Evolutionary conservation across 2,797 vertebrate species (phyloP).

Genomic region (Bradypodion ventrale): DNA sequence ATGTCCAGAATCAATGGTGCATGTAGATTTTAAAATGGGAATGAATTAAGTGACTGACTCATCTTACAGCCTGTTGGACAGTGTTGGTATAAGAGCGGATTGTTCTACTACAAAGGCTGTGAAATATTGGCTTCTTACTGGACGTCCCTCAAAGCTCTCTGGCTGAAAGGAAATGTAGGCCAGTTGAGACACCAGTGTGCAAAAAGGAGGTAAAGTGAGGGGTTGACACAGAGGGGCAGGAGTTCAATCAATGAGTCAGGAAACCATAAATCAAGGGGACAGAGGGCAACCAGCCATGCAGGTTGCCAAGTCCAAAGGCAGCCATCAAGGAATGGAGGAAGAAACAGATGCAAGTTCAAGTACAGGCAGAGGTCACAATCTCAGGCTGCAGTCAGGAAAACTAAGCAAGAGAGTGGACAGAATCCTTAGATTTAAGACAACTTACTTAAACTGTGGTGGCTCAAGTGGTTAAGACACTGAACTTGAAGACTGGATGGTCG

Average conservation of each 20-base stretch:
- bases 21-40: background rate
- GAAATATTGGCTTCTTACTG: background rate
- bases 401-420: background rate
- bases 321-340: background rate
- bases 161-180: background rate
- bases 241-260: background rate
- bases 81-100: background rate
- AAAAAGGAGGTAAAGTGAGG: background rate
- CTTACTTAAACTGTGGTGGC: background rate
- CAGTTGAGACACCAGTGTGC: background rate
- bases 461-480: too few species aligned
- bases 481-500: too few species aligned
- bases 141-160: background rate
- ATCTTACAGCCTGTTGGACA: constrained; percentile 21
- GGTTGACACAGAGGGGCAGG: background rate
- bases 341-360: background rate
- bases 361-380: background rate
- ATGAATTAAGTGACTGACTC: constrained; percentile 22
- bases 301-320: background rate
- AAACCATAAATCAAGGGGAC: background rate
- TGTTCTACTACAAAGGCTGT: background rate
- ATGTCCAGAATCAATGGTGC: background rate
- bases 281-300: background rate
- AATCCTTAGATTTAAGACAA: background rate
- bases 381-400: too few species aligned